Percentiles rank a stretch among this genome's conserved stretches.
These are phyloP conservation scores for Chamaetylas fuelleborni DNA, from an alignment of 2,113 vertebrate species.

Conservation along the genomic window DNA sequence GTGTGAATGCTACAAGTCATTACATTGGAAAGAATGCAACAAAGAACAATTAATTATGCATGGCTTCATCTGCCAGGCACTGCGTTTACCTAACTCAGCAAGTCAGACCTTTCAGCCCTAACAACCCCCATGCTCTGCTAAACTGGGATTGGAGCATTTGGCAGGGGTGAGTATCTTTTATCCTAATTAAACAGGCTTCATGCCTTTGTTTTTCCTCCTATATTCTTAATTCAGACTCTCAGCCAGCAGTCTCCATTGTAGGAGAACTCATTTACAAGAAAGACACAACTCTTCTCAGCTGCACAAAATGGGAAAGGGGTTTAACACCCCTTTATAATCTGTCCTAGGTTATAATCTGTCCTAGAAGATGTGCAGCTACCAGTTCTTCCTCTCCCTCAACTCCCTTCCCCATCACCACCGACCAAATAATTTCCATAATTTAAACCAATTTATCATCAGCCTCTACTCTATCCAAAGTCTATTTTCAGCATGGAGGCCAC, in stretches of 20 bases:
- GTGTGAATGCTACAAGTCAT: conserved; percentile 29
- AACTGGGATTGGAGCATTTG: background rate
- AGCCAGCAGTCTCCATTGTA: background rate
- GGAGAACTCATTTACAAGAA: background rate
- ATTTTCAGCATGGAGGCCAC: background rate
- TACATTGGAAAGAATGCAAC: conserved; percentile 65
- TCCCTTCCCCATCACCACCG: fast-evolving
- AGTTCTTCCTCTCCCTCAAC: background rate
- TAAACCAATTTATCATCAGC: background rate
- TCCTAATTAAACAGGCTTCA: background rate
- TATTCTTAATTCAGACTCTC: background rate
- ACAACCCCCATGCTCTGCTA: background rate
- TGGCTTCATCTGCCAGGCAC: conserved; percentile 45
- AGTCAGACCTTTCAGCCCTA: conserved; percentile 33
- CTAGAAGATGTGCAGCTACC: background rate
- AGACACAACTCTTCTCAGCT: background rate
- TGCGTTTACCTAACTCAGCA: conserved; percentile 28
- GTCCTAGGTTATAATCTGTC: background rate
- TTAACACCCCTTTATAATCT: background rate
- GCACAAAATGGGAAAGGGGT: background rate
- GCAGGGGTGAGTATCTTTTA: background rate
- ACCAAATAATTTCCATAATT: background rate
- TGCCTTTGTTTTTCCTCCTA: background rate
- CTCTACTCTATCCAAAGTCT: background rate
- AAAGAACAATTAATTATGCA: conserved; percentile 38